These are phyloP conservation scores for Daubentonia madagascariensis DNA, from an alignment of 2,113 vertebrate species.

Conservation along the genomic window DNA sequence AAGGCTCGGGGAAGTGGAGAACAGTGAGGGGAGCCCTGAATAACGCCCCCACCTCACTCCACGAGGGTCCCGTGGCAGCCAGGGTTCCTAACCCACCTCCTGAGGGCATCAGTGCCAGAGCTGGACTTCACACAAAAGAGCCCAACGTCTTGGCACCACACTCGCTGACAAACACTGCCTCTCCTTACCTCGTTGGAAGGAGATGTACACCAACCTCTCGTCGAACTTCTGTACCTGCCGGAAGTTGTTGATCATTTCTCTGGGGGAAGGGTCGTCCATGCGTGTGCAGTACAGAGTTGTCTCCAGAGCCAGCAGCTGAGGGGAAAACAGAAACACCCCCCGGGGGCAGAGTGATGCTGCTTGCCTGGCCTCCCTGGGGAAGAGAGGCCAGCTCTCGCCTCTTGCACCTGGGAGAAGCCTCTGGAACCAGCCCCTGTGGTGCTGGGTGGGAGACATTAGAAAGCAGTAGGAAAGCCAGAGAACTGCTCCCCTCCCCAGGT, in stretches of 20 bases:
- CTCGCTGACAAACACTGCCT: background rate
- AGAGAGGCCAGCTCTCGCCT: background rate
- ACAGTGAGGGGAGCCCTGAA: background rate
- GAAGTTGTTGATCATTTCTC: slow-evolving; percentile 90
- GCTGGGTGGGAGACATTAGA: background rate
- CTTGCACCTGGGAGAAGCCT: background rate
- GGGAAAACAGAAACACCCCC: slow-evolving; percentile 13
- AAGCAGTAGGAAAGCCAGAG: background rate
- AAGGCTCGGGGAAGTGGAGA: background rate
- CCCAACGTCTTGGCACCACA: background rate
- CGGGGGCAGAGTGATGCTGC: background rate
- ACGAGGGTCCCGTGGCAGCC: background rate
- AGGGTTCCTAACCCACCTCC: background rate
- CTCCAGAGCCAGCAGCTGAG: slow-evolving; percentile 88
- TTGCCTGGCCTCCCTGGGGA: background rate
- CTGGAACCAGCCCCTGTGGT: background rate
- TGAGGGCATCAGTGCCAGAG: background rate
- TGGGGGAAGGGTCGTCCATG: slow-evolving; percentile 81
- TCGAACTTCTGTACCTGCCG: slow-evolving; percentile 87
- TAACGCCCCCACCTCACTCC: background rate
- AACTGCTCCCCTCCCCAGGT: background rate
- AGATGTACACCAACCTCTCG: slow-evolving; percentile 88
- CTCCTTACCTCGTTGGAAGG: slow-evolving; percentile 91
- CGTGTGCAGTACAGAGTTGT: slow-evolving; percentile 88
- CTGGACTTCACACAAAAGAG: background rate